Conservation (phyloP, 1,140 invertebrate genomes). For the Hyles euphorbiae region DNA sequence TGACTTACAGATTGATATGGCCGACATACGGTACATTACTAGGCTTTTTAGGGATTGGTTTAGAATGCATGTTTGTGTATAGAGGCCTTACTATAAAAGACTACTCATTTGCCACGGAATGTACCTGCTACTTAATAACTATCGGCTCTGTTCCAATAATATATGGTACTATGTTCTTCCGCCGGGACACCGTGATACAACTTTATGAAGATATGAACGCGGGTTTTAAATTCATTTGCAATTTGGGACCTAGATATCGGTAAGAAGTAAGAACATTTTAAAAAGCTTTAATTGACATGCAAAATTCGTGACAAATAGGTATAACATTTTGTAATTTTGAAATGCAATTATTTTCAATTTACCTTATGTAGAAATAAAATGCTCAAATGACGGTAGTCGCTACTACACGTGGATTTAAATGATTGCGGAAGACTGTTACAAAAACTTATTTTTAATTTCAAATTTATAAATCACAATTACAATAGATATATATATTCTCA, state of each 20-base stretch:
- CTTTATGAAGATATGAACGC: slow-evolving; percentile 34
- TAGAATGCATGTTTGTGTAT: slow-evolving; percentile 36
- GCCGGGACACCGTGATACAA: slow-evolving; percentile 23
- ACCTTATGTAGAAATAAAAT: too few species aligned
- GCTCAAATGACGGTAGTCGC: too few species aligned
- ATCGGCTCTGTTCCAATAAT: slow-evolving; percentile 28
- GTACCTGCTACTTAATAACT: slow-evolving; percentile 39
- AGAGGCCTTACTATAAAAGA: slow-evolving; percentile 29
- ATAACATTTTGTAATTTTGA: too few species aligned
- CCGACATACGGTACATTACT: slow-evolving; percentile 23
- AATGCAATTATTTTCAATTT: too few species aligned
- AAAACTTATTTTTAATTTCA: too few species aligned
- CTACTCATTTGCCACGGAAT: slow-evolving; percentile 42
- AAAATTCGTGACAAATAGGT: too few species aligned
- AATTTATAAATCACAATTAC: too few species aligned
- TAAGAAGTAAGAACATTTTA: slow-evolving; percentile 27
- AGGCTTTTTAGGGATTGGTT: slow-evolving; percentile 13
- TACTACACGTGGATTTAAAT: too few species aligned
- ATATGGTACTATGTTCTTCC: slow-evolving; percentile 21
- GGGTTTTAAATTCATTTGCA: slow-evolving; percentile 37
- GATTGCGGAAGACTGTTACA: too few species aligned
- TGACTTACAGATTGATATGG: slow-evolving; percentile 35
- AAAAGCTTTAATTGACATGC: too few species aligned
- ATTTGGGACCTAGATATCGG: slow-evolving; percentile 30
- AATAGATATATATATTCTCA: too few species aligned